Base-by-base conservation (phyloP, 2,888 invertebrate genomes). In the Cryptosula pallasiana region DNA sequence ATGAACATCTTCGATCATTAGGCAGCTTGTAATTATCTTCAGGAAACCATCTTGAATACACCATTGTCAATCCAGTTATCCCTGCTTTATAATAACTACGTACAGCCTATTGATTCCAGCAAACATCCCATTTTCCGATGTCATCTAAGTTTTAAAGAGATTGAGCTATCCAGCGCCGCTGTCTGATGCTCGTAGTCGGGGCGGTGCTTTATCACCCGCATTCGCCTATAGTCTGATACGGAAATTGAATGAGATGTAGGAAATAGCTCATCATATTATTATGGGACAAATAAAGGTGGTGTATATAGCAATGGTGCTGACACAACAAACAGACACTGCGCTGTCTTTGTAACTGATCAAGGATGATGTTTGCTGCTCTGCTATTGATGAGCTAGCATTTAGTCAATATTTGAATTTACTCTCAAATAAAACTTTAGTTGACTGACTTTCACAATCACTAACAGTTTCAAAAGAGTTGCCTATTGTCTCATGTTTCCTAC, bases 251-350 rank as follows among this genome's bases (percentile, higher is more conserved):
- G 63, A 63, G 63, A 9, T 63, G 63, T 63, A 63, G 63, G 63
- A 63, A 63, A 63, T 63, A 63, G 63, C 20, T 63, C 63, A 63
- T 63, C 63, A 63, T 63, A 63, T 63, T 63, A 63, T 63, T 63
- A 25, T 27, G 32, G 13, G 63, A 63, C 63, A 63, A 63, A 63
- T 32, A 63, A 63, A 29, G 9, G 13, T 27, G 5, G 32, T 29
- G 32, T 25, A 63, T 32, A 63, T 45, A 45, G 45, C 45, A 13
- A 45, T 45, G 45, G 20, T 45, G 45, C 45, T 45, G 45, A 45
- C 20, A 45, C 20, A 45, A 45, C 45, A 45, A 45, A 45, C 45
- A 45, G 45, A 45, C 45, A 45, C 45, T 20, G 45, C 45, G 9
- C 5, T 45, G 45, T 20, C 9, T 45, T 45, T 45, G 45, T 45